Base-by-base conservation (phyloP, 2,113 vertebrate genomes). In the Cyphomyrus discorhynchus region DNA sequence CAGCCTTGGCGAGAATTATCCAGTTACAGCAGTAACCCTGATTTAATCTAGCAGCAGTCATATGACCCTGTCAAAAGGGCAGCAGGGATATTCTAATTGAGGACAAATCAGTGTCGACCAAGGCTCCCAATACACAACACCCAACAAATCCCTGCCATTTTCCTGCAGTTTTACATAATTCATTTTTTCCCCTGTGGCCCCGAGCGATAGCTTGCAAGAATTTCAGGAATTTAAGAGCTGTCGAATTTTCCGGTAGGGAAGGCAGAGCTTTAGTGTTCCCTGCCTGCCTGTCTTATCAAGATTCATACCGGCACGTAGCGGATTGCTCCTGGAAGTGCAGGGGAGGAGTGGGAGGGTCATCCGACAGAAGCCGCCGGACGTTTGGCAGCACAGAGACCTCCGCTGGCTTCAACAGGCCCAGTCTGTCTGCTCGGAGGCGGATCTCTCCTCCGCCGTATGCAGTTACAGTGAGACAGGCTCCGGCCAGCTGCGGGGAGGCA, bases 21-120 rank as follows among this genome's bases (percentile, higher is more conserved):
- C 74, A 80, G 74, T 80, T 80, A 42, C 35, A 80, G 74, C 74
- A 80, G 74, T 19, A 80, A 85, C 82, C 82, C 24, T 21, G 24
- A 85, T 49, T 46, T 85, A 85, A 49, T 85, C 82, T 47, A 85
- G 46, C 82, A 85, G 82, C 82, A 49, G 82, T 85, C 42, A n/a
- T 21, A 85, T 46, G 82, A 85, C 82, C 82, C 35, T 42, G 35
- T 42, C 74, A 80, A 80, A 80, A 80, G 74, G 74, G 74, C 35
- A 80, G 35, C 35, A 42, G 74, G 35, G 19, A 39, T 17, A 80
- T 80, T 80, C 74, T 19, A 80, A 42, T 2, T 80, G 74, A 66
- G 62, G 62, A 70, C 74, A 80, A 80, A 42, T 42, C 74, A 39
- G 74, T 80, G 74, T 39, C 35, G 4, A 80, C 35, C 74, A 80